Evolutionary conservation across 2,888 invertebrate species (phyloP).

Genomic region (Acanthopleura granulata): DNA sequence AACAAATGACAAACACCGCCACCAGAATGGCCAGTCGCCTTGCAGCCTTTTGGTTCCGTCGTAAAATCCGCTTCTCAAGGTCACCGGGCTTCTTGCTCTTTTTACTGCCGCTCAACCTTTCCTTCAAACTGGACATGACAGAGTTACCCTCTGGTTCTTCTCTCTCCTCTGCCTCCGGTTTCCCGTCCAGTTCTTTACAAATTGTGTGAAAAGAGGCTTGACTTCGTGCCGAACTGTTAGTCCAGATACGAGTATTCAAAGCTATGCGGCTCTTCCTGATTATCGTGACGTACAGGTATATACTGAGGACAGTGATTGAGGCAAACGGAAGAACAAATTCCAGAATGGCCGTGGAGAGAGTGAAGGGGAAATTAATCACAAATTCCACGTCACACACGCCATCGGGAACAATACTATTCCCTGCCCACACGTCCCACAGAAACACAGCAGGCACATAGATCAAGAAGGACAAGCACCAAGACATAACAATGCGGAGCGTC

Average conservation of each 20-base stretch:
- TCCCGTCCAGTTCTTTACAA: neutral
- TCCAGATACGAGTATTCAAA: neutral
- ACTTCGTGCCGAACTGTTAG: neutral
- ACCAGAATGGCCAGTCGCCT: neutral
- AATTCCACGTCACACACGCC: conserved; percentile 10
- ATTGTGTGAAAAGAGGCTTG: conserved; percentile 16
- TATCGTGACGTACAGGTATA: neutral
- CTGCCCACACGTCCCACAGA: conserved; percentile 5
- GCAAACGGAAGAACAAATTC: neutral
- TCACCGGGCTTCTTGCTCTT: neutral
- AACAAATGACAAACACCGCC: neutral
- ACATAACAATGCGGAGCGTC: neutral
- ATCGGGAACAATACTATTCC: neutral
- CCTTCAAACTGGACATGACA: neutral
- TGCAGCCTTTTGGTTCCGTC: neutral
- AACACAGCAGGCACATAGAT: conserved; percentile 10
- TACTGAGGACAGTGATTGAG: neutral
- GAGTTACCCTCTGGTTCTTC: neutral
- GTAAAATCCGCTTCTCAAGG: conserved; percentile 12
- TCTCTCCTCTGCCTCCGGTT: neutral
- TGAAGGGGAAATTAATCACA: neutral
- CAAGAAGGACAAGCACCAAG: conserved; percentile 10
- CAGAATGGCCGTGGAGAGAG: neutral
- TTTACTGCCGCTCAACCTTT: neutral
- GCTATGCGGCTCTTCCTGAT: neutral